Evolutionary conservation across 1,140 invertebrate genomes (phyloP).

Genomic region (Kradibia gibbosae): DNA sequence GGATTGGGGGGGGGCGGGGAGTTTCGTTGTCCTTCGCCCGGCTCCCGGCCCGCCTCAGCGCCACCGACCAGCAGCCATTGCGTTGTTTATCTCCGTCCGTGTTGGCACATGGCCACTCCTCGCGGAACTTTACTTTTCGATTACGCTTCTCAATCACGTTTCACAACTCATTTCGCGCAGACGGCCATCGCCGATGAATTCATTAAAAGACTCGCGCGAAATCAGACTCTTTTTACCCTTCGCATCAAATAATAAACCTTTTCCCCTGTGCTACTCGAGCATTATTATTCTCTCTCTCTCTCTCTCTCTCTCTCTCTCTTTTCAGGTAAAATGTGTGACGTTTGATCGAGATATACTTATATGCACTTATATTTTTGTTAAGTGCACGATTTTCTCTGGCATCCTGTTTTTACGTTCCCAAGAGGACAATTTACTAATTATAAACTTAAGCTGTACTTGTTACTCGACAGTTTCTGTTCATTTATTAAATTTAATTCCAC

Average conservation of each 20-base stretch:
- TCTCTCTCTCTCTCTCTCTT: not conserved
- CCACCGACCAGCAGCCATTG: not conserved
- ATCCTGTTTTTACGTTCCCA: too few relatives aligned
- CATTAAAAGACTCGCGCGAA: constrained; percentile 36
- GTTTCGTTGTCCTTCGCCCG: not conserved
- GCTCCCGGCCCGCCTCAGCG: not conserved
- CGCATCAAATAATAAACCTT: constrained; percentile 13
- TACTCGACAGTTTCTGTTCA: too few relatives aligned
- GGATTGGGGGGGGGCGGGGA: not conserved
- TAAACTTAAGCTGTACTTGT: too few relatives aligned
- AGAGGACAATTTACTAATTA: too few relatives aligned
- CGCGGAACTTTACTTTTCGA: constrained; percentile 50
- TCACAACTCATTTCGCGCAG: constrained; percentile 46
- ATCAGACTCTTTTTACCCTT: not conserved
- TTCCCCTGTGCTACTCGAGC: too few relatives aligned
- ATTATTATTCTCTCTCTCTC: not conserved
- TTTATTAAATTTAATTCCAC: too few relatives aligned
- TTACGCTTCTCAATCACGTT: constrained; percentile 51
- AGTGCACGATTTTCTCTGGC: too few relatives aligned
- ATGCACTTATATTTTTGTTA: not conserved
- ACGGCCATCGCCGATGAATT: constrained; percentile 35
- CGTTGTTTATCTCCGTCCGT: too few relatives aligned
- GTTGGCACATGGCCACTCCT: constrained; percentile 1
- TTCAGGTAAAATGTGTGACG: constrained; percentile 21
- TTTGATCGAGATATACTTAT: not conserved